Evolutionary conservation across 2,113 vertebrate genomes (phyloP).

Genomic region (Ahaetulla prasina): DNA sequence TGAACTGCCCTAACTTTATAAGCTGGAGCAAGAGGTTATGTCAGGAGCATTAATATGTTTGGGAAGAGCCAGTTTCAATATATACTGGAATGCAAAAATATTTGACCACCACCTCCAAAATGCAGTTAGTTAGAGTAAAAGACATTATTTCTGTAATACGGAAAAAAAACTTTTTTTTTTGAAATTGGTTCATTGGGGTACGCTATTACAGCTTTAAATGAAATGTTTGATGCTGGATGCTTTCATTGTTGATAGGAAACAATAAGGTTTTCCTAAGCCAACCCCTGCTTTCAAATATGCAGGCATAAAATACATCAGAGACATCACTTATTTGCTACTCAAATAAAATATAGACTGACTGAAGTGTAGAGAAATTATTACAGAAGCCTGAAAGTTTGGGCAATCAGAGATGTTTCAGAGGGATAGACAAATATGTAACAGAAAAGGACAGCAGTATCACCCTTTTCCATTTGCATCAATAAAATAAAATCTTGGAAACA

Average conservation of each 20-base stretch:
- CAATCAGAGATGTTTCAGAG: not conserved
- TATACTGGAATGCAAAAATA: not conserved
- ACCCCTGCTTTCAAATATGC: not conserved
- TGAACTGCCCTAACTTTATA: not conserved
- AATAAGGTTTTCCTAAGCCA: not conserved
- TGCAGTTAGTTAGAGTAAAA: not conserved
- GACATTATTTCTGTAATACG: not conserved
- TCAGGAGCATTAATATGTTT: not conserved
- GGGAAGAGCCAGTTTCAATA: not conserved
- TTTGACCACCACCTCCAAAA: not conserved
- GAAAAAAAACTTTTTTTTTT: not conserved
- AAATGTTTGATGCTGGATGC: not conserved
- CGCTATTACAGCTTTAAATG: not conserved
- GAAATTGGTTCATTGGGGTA: not conserved
- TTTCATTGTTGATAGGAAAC: slow-evolving; percentile 11
- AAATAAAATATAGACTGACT: not conserved
- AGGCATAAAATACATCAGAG: not conserved
- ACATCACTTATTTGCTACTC: not conserved
- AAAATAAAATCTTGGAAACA: not conserved
- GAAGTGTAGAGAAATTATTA: not conserved
- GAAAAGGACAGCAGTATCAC: not conserved
- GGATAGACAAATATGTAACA: not conserved
- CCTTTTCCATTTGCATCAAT: not conserved
- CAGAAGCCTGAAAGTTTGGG: not conserved
- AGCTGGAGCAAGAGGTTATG: not conserved